Evolutionary conservation across 2,888 invertebrate genomes (phyloP), one percentile per base, ranked within the genome.

Genomic region (Scaeva pyrastri): DNA sequence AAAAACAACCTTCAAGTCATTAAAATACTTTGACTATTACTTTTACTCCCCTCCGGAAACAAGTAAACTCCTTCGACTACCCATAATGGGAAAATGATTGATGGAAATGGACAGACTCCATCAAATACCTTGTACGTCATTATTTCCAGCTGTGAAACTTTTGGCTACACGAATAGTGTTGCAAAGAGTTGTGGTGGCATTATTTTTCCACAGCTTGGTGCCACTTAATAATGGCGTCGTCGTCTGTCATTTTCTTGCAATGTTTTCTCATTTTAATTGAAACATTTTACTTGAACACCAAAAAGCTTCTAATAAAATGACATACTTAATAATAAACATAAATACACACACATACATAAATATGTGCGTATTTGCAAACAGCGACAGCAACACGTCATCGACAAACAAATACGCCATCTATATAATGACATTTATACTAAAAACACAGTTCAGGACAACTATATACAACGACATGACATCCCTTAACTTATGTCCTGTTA

Each of bases 231-330:
- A 16, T 64, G 75, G 70, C 75, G 64, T 41, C 71, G 70, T 3
- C 21, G 23, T 62, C 45, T 11, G 39, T 39, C 39, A 11, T 39
- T 12, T 39, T 2, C 8, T 31, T 1, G 31, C 5, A 11, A 11
- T 39, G 39, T 39, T 11, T 68, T 58, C 43, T 23, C 45, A 39
- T 60, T 72, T 78, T 73, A 78, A 78, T 68, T 72, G n/a, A 31
- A 68, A 79, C 73, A 68, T 73, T 68, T 31, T 73, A 62, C 62
- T 45, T 23, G n/a, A 23, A 83, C 83, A 78, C 31, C 64, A 78
- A 83, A 83, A 74, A 68, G 70, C 78, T 31, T 77, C 66, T 76
- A 72, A 68, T 77, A 76, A 72, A 48, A 74, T 78, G 31, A 68
- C 48, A 55, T 58, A 62, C 41, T 62, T 62, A 21, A n/a, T 31